Evolutionary conservation across 2,888 invertebrate species (phyloP).

Genomic region (Pantelozetes paolii): DNA sequence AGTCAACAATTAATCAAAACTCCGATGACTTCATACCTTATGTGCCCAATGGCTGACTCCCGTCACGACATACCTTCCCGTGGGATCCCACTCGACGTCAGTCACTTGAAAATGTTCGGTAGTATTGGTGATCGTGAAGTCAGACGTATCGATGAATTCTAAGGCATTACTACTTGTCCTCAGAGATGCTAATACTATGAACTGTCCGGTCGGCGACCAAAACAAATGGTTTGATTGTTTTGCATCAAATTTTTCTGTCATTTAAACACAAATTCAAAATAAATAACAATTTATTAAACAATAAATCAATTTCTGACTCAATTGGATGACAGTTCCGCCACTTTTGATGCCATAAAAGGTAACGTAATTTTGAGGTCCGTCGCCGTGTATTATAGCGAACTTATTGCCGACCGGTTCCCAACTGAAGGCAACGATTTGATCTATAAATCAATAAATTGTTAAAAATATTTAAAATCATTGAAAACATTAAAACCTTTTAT

Average conservation of each 20-base stretch:
- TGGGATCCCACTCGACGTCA: conserved; percentile 99
- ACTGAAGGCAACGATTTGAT: conserved; percentile 70
- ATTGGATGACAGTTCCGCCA: conserved; percentile 77
- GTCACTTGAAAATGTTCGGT: conserved; percentile 88
- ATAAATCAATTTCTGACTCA: conserved; percentile 66
- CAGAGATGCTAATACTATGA: conserved; percentile 85
- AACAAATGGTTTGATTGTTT: conserved; percentile 80
- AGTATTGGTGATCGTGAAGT: conserved; percentile 89
- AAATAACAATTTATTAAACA: conserved; percentile 33
- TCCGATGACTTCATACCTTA: conserved; percentile 61
- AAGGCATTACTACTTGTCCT: conserved; percentile 70
- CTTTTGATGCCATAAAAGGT: conserved; percentile 89
- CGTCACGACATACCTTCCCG: conserved; percentile 92
- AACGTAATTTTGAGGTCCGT: conserved; percentile 74
- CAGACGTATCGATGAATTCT: conserved; percentile 91
- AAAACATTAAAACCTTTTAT: conserved; percentile 62
- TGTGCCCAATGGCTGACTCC: conserved; percentile 93
- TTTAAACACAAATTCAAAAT: neutral
- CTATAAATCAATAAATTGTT: conserved; percentile 49
- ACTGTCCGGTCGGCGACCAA: conserved; percentile 94
- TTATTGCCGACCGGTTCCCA: conserved; percentile 97
- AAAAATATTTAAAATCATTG: conserved; percentile 58
- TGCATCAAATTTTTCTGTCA: conserved; percentile 53
- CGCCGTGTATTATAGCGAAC: conserved; percentile 95
- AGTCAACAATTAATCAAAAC: neutral